Evolutionary conservation across 2,888 invertebrate species (phyloP).

Genomic region (Campopleginae sp.): DNA sequence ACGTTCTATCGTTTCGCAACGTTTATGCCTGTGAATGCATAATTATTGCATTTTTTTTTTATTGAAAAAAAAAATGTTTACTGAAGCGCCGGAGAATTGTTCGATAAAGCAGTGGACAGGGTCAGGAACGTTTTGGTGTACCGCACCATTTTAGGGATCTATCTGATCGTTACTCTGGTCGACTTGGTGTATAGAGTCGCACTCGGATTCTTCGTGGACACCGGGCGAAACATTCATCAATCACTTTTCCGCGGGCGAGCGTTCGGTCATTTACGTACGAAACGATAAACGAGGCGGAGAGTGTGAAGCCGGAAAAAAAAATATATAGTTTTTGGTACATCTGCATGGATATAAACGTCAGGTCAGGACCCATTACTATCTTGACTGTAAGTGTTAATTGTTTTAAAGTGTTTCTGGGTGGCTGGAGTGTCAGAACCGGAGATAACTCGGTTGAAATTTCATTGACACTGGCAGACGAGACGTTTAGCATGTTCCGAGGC

Average conservation of each 20-base stretch:
- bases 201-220: constrained; percentile 55
- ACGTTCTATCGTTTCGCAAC: too few species aligned
- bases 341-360: neutral
- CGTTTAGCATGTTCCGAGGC: neutral
- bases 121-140: constrained; percentile 59
- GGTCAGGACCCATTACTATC: constrained; percentile 76
- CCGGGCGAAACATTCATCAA: constrained; percentile 69
- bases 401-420: constrained; percentile 68
- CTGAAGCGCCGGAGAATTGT: constrained; percentile 17
- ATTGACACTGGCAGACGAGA: constrained; percentile 33
- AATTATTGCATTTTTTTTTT: constrained; percentile 16
- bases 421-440: constrained; percentile 36
- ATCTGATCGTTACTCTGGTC: constrained; percentile 38
- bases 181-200: constrained; percentile 32
- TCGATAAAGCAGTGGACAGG: constrained; percentile 53
- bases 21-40: constrained; percentile 2
- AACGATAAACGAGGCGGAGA: constrained; percentile 49
- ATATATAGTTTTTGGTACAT: constrained; percentile 32
- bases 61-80: too few species aligned
- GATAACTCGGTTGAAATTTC: constrained; percentile 34
- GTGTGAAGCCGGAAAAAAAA: constrained; percentile 39
- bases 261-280: constrained; percentile 64
- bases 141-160: constrained; percentile 58
- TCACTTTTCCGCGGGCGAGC: constrained; percentile 66
- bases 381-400: constrained; percentile 75